Conservation (phyloP, 2,888 invertebrate genomes). For the Caenorhabditis macrosperma region DNA sequence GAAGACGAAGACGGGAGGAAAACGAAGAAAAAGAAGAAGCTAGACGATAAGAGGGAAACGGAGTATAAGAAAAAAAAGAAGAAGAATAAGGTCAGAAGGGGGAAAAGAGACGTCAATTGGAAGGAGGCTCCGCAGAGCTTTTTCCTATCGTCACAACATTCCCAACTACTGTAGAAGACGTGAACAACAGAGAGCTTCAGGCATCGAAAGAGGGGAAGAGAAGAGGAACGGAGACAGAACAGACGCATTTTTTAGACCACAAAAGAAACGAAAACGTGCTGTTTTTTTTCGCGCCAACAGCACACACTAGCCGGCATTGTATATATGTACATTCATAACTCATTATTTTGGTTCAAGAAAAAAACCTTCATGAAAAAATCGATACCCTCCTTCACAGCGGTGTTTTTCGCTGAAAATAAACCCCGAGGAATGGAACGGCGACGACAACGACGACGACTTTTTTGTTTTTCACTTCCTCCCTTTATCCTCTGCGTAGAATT, state of each 20-base stretch:
- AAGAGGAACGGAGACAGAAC: background rate
- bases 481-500: background rate
- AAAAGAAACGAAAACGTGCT: slow-evolving; percentile 6
- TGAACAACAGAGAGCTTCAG: background rate
- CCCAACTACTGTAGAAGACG: background rate
- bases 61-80: slow-evolving; percentile 21
- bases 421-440: slow-evolving; percentile 5
- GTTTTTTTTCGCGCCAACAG: slow-evolving; percentile 28
- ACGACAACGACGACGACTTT: slow-evolving; percentile 12
- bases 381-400: slow-evolving; percentile 3
- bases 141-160: background rate
- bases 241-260: slow-evolving; percentile 8
- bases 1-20: slow-evolving; percentile 6
- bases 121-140: background rate
- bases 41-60: background rate
- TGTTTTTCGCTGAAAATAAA: slow-evolving; percentile 17
- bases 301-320: slow-evolving; percentile 21
- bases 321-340: slow-evolving; percentile 55
- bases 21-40: slow-evolving; percentile 3
- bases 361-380: slow-evolving; percentile 24
- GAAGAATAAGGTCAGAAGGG: slow-evolving; percentile 33
- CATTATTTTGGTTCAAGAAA: slow-evolving; percentile 46
- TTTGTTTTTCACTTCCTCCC: slow-evolving; percentile 14
- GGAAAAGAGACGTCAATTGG: background rate
- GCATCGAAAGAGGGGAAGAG: background rate